Evolutionary conservation across 35 echinoderm and acorn worm genomes (phyloP).

Genomic region (Apostichopus californicus): DNA sequence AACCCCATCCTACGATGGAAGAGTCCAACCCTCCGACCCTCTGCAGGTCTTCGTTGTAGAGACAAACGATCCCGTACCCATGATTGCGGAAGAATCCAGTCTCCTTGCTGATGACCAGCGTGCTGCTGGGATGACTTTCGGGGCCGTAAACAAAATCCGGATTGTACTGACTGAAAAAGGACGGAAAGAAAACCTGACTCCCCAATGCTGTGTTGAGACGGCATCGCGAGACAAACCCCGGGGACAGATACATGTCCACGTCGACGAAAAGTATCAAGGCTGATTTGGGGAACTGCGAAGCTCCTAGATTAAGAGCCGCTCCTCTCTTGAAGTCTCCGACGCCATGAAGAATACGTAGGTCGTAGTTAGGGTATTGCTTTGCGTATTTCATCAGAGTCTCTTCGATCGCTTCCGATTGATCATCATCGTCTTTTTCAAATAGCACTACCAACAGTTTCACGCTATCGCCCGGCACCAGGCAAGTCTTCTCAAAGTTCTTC

Average conservation of each 20-base stretch:
- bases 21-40: constrained; percentile 80
- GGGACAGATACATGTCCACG: constrained; percentile 95
- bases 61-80: constrained; percentile 86
- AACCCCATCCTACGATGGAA: constrained; percentile 89
- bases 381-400: constrained; percentile 62
- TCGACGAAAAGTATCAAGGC: constrained; percentile 93
- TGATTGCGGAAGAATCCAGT: constrained; percentile 89
- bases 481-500: constrained; percentile 81
- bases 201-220: constrained; percentile 76
- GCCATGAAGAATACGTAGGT: constrained; percentile 67
- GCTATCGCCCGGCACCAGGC: constrained; percentile 79
- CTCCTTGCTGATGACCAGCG: constrained; percentile 86
- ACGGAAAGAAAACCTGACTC: constrained; percentile 83
- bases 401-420: constrained; percentile 79
- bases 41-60: constrained; percentile 79
- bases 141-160: constrained; percentile 80
- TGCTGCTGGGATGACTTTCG: constrained; percentile 57
- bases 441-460: constrained; percentile 84
- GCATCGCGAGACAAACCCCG: constrained; percentile 81
- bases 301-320: constrained; percentile 84
- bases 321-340: constrained; percentile 84
- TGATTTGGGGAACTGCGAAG: constrained; percentile 78
- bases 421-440: constrained; percentile 73
- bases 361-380: constrained; percentile 62
- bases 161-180: constrained; percentile 94